Evolutionary conservation across 2,888 invertebrate species (phyloP).

Genomic region (Diaprepes abbreviatus): DNA sequence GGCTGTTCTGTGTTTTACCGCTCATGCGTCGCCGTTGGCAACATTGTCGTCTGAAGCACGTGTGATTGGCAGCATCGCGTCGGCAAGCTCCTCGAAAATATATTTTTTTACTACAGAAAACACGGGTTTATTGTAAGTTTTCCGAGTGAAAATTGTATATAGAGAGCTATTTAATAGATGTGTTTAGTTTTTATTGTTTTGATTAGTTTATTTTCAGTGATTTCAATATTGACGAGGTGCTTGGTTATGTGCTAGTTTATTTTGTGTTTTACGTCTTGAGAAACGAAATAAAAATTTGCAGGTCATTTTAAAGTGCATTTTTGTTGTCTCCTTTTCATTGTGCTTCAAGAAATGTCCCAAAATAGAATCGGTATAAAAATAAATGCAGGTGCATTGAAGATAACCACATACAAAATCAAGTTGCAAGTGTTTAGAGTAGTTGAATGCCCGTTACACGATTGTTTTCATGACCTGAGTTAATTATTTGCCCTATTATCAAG

Average conservation of each 20-base stretch:
- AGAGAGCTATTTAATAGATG: not conserved
- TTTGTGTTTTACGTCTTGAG: constrained; percentile 23
- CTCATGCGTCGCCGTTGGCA: constrained; percentile 56
- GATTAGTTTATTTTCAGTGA: constrained; percentile 4
- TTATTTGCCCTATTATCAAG: constrained; percentile 12
- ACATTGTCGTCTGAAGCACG: constrained; percentile 64
- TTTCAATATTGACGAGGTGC: constrained; percentile 13
- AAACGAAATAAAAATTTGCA: constrained; percentile 24
- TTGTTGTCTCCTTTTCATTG: constrained; percentile 20
- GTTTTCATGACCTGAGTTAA: constrained; percentile 1
- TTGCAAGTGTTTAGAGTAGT: constrained; percentile 11
- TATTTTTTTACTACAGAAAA: constrained; percentile 26
- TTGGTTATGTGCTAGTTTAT: constrained; percentile 46
- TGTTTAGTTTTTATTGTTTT: not conserved
- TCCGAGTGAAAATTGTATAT: constrained; percentile 12
- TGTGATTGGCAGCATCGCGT: constrained; percentile 59
- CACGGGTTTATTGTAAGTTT: constrained; percentile 45
- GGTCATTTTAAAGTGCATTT: constrained; percentile 26
- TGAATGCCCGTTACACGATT: constrained; percentile 13
- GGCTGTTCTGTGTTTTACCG: constrained; percentile 20
- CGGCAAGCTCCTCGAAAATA: constrained; percentile 46
- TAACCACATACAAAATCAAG: constrained; percentile 15
- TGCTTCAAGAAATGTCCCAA: constrained; percentile 22
- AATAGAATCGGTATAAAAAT: constrained; percentile 30
- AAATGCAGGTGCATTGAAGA: constrained; percentile 26